Evolutionary conservation across 2,797 vertebrate genomes (phyloP).

Genomic region (Nyctibius grandis): DNA sequence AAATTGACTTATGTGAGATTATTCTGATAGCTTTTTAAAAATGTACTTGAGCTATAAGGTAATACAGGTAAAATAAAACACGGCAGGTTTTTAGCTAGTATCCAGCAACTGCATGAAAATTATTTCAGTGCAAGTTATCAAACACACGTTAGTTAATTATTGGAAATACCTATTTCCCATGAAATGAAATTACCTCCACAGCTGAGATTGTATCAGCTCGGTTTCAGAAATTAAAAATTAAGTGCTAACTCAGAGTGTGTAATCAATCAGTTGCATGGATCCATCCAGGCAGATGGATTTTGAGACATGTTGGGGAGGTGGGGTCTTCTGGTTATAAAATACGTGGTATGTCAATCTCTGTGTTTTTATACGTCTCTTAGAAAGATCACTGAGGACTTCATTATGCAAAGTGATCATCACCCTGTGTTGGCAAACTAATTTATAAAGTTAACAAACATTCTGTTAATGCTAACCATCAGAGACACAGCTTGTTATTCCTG

Average conservation of each 20-base stretch:
- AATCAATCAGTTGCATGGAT: not conserved
- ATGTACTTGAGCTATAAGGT: not conserved
- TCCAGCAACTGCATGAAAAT: not conserved
- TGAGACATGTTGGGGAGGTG: not conserved
- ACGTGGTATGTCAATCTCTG: not conserved
- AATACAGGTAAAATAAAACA: not conserved
- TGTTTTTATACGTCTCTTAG: not conserved
- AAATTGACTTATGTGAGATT: not conserved
- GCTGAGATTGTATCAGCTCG: not conserved
- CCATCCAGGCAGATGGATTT: not conserved
- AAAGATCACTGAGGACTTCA: not conserved
- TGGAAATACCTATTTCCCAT: not conserved
- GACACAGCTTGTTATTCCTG: not conserved
- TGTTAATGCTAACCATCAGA: not conserved
- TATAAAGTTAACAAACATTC: not conserved
- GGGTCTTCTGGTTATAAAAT: not conserved
- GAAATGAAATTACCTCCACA: not conserved
- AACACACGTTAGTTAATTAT: not conserved
- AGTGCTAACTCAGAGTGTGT: not conserved
- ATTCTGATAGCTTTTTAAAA: not conserved
- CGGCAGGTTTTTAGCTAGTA: not conserved
- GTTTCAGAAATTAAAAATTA: not conserved
- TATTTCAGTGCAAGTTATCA: not conserved
- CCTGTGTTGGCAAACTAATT: not conserved
- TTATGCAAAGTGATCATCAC: not conserved